phyloP scores from a whole-genome alignment of 2,888 invertebrate species.

The Napeogenes sylphis region DNA sequence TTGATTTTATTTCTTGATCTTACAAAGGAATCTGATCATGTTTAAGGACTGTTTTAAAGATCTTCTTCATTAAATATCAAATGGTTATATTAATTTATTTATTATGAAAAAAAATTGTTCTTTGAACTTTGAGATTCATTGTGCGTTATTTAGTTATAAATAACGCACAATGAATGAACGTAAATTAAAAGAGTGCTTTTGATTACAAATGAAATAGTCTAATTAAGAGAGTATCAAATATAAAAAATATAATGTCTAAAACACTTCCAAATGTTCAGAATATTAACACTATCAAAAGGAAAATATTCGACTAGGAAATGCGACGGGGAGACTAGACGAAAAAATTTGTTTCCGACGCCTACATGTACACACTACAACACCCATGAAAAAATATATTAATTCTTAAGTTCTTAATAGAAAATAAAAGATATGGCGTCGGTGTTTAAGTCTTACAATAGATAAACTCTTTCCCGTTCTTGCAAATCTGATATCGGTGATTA shows the following conservation, averaged over 20 bases:
- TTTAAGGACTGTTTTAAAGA: conserved; percentile 8
- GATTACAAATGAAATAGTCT: background rate
- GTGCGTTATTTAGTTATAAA: no score
- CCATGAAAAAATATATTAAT: background rate
- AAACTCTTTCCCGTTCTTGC: no score
- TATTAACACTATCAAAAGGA: conserved; percentile 62
- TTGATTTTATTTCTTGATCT: conserved; percentile 44
- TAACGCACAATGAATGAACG: no score
- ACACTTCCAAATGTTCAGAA: conserved; percentile 55
- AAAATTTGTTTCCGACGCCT: conserved; percentile 64
- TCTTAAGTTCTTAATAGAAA: no score
- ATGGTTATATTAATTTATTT: background rate
- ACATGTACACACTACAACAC: conserved; percentile 35
- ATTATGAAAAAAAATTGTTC: background rate
- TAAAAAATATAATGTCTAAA: conserved; percentile 49
- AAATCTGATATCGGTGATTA: no score
- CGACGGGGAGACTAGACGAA: conserved; percentile 64
- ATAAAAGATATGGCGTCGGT: no score
- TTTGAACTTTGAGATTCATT: background rate
- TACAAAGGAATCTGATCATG: conserved; percentile 32
- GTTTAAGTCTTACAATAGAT: no score
- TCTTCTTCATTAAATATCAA: background rate
- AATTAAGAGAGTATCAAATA: no score
- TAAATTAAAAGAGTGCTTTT: conserved; percentile 30
- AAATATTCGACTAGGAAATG: conserved; percentile 57